Evolutionary conservation across 2,888 invertebrate genomes (phyloP).

Genomic region (Drosophila mercatorum): DNA sequence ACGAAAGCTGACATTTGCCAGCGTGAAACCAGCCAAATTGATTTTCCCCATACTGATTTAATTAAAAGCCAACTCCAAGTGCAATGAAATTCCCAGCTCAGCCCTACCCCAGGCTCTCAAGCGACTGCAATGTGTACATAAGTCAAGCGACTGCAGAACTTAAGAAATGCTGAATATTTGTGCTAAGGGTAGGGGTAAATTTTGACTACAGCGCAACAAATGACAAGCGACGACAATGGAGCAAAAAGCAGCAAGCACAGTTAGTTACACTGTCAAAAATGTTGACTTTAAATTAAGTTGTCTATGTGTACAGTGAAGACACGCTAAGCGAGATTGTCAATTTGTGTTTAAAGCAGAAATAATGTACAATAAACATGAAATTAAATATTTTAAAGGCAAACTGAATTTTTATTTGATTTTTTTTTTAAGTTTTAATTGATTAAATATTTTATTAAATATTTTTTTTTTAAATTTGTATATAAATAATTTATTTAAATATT

Average conservation of each 20-base stretch:
- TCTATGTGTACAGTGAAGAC: constrained; percentile 15
- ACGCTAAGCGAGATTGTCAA: neutral
- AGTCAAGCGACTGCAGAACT: constrained; percentile 14
- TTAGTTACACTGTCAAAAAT: constrained; percentile 12
- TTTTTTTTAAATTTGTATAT: no score
- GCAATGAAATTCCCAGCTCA: constrained; percentile 44
- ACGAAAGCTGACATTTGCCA: constrained; percentile 38
- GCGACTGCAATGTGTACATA: constrained; percentile 13
- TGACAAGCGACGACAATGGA: constrained; percentile 6
- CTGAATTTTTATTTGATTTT: no score
- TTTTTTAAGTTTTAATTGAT: no score
- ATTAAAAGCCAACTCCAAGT: constrained; percentile 61
- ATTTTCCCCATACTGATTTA: constrained; percentile 65
- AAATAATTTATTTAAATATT: no score
- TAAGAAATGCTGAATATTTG: neutral
- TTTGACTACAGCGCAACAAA: constrained; percentile 12
- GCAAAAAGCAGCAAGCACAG: neutral
- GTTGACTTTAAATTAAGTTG: constrained; percentile 19
- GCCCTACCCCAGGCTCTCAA: neutral
- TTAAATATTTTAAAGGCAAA: neutral
- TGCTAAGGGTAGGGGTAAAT: neutral
- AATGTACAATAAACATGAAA: neutral
- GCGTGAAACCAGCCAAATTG: constrained; percentile 40
- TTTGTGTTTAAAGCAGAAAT: rapidly evolving
- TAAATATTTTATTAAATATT: no score